Conservation (phyloP, 2,797 vertebrate genomes). For the Mormyrus hasselquistii region DNA sequence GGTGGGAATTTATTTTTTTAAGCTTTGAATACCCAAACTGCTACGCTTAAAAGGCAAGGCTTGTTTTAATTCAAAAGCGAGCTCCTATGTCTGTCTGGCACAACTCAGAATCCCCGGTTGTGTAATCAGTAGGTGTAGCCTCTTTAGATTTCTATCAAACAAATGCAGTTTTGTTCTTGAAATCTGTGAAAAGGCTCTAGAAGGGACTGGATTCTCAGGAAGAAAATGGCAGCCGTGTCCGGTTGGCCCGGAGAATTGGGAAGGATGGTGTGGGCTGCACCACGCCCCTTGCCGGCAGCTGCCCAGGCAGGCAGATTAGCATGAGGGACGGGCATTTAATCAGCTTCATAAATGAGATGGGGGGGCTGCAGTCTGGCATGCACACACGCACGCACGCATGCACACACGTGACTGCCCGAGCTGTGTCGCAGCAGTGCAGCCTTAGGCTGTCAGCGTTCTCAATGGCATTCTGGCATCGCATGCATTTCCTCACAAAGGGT, state of each 20-base stretch:
- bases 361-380: conserved; percentile 4
- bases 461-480: not conserved
- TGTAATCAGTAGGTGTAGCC: not conserved
- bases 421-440: not conserved
- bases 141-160: not conserved
- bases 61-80: not conserved
- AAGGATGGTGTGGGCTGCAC: not conserved
- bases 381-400: not conserved
- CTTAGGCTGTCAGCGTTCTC: not conserved
- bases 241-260: not conserved
- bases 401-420: not conserved
- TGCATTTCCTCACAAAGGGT: not conserved
- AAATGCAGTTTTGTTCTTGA: not conserved
- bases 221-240: conserved; percentile 12
- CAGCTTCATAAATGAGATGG: conserved; percentile 17
- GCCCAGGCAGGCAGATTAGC: conserved; percentile 16
- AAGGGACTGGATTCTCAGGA: not conserved
- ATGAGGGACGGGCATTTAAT: conserved; percentile 17
- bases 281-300: conserved; percentile 18
- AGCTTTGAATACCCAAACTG: not conserved
- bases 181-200: not conserved
- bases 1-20: not conserved
- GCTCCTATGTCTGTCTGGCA: not conserved
- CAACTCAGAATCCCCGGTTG: not conserved
- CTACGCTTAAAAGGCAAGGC: not conserved